Evolutionary conservation across 23 tunicate species (phyloP).

Genomic region (Ascidia mentula): DNA sequence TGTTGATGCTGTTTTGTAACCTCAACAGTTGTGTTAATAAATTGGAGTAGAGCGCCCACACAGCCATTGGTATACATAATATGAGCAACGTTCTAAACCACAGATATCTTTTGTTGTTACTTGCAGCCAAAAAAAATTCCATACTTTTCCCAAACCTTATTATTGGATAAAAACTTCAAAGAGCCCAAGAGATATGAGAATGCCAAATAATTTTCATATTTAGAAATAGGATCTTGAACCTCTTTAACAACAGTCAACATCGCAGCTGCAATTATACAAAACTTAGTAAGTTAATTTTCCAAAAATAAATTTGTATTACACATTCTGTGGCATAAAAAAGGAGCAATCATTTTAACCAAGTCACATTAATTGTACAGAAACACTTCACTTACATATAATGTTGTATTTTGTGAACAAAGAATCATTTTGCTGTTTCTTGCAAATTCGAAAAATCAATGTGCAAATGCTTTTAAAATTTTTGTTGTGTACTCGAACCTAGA

Average conservation of each 20-base stretch:
- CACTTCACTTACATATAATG: constrained; percentile 19
- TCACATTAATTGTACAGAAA: too few relatives aligned
- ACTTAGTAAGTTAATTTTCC: too few relatives aligned
- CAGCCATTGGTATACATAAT: constrained; percentile 7
- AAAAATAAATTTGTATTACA: too few relatives aligned
- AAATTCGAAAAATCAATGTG: constrained; percentile 61
- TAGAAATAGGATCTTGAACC: constrained; percentile 21
- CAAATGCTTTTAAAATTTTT: constrained; percentile 78
- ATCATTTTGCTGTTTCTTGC: constrained; percentile 65
- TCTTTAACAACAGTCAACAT: constrained; percentile 23
- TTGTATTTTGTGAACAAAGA: constrained; percentile 32
- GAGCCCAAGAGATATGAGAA: constrained; percentile 71
- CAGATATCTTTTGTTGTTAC: too few relatives aligned
- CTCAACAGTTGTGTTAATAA: constrained; percentile 15
- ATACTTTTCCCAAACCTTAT: constrained; percentile 16
- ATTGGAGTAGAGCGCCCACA: constrained; percentile 7
- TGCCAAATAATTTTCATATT: constrained; percentile 80
- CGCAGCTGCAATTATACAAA: constrained; percentile 5
- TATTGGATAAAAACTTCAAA: constrained; percentile 63
- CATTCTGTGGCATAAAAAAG: too few relatives aligned
- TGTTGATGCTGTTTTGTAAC: constrained; percentile 8
- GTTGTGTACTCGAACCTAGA: constrained; percentile 35
- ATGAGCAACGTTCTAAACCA: constrained; percentile 23
- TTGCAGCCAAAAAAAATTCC: neutral
- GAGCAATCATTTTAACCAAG: too few relatives aligned